A percentile compares a stretch with the other conserved stretches of the same genome.
These are phyloP conservation scores for Drosophila pseudotakahashii DNA, from an alignment of 2,888 invertebrate species.

Conservation along the genomic window DNA sequence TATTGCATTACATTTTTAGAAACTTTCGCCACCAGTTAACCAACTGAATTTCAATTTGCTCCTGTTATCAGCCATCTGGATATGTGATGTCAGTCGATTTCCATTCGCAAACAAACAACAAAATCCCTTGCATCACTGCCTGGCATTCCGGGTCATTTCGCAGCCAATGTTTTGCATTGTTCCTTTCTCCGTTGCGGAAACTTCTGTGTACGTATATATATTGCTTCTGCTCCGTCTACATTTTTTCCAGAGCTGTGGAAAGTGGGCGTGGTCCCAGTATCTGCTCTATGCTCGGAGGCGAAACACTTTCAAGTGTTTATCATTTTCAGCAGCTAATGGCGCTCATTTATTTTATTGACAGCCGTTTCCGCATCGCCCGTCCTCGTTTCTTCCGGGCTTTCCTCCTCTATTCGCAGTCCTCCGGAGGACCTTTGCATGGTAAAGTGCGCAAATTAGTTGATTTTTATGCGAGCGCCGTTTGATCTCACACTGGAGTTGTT, in stretches of 20 bases:
- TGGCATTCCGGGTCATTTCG: constrained; percentile 29
- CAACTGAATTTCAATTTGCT: background rate
- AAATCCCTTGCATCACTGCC: constrained; percentile 2
- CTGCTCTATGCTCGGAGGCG: constrained; percentile 17
- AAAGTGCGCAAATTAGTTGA: constrained; percentile 74
- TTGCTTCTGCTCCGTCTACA: background rate
- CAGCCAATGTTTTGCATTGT: constrained; percentile 22
- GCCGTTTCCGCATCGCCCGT: constrained; percentile 43
- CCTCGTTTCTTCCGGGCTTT: constrained; percentile 3
- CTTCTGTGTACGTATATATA: background rate
- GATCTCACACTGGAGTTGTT: constrained; percentile 44
- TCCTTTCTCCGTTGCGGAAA: background rate
- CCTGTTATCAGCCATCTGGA: background rate
- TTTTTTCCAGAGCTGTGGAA: background rate
- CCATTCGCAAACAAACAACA: constrained; percentile 17
- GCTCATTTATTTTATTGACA: constrained; percentile 76
- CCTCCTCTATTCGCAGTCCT: constrained; percentile 8
- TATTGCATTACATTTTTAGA: too few relatives aligned
- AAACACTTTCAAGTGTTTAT: constrained; percentile 59
- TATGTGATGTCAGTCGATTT: constrained; percentile 18
- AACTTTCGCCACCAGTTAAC: too few relatives aligned
- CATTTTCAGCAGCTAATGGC: constrained; percentile 61
- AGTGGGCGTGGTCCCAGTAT: constrained; percentile 9
- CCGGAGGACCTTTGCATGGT: constrained; percentile 39
- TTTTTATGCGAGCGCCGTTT: constrained; percentile 58